Conservation (phyloP, 2,888 invertebrate species). For the Phengaris arion region DNA sequence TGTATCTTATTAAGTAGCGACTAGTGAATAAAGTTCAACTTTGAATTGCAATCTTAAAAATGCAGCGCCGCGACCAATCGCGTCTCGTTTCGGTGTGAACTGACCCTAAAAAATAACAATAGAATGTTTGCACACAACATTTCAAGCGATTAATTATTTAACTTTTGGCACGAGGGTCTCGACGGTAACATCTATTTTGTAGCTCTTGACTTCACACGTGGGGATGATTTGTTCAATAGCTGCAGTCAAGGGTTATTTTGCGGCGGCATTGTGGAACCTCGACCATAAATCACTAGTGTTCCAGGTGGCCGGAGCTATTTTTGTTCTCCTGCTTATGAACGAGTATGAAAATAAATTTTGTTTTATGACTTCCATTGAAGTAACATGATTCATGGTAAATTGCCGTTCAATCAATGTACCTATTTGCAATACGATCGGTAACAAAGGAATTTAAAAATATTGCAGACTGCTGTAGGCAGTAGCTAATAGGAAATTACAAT, state of each 20-base stretch:
- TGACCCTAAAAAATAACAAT: slow-evolving; percentile 39
- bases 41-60: too few species aligned
- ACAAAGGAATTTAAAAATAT: slow-evolving; percentile 4
- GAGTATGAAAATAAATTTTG: slow-evolving; percentile 66
- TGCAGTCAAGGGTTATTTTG: slow-evolving; percentile 73
- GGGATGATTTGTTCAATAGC: slow-evolving; percentile 60
- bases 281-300: slow-evolving; percentile 67
- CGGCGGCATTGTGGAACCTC: slow-evolving; percentile 63
- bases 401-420: slow-evolving; percentile 24
- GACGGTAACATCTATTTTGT: slow-evolving; percentile 44
- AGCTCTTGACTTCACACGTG: slow-evolving; percentile 53
- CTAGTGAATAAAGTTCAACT: too few species aligned
- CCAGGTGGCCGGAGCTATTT: slow-evolving; percentile 75
- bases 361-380: slow-evolving; percentile 69
- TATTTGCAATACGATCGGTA: slow-evolving; percentile 10
- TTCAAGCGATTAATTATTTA: slow-evolving; percentile 51
- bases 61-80: too few species aligned
- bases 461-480: neutral
- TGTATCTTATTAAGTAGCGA: too few species aligned
- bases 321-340: slow-evolving; percentile 64
- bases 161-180: slow-evolving; percentile 41
- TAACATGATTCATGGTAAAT: slow-evolving; percentile 58
- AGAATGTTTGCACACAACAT: slow-evolving; percentile 41
- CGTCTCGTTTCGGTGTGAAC: too few species aligned
- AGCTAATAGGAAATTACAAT: neutral